phyloP scores from a whole-genome alignment of 2,888 invertebrate genomes.

The Pseudococcus longispinus region DNA sequence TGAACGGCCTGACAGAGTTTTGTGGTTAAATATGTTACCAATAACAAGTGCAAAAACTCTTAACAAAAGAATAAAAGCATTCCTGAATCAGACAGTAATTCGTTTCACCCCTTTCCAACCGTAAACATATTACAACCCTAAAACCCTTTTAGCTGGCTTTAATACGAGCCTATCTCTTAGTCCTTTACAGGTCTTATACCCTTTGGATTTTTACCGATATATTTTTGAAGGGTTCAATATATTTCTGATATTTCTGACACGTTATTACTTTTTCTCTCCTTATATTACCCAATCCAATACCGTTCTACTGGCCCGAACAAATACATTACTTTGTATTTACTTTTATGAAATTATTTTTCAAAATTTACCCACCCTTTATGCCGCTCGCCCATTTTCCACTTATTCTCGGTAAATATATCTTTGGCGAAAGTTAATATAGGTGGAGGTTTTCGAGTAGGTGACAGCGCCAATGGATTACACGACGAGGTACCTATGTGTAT shows the following conservation, averaged over 20 bases:
- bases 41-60: constrained; percentile 55
- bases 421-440: constrained; percentile 28
- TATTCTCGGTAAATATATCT: constrained; percentile 31
- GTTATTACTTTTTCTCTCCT: constrained; percentile 49
- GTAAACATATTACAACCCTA: constrained; percentile 54
- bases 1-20: constrained; percentile 47
- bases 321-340: constrained; percentile 45
- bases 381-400: not conserved
- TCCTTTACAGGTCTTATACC: constrained; percentile 49
- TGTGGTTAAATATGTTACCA: constrained; percentile 49
- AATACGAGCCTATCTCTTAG: constrained; percentile 40
- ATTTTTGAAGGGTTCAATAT: constrained; percentile 48
- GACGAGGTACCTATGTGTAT: not conserved
- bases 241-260: constrained; percentile 52
- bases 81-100: constrained; percentile 52
- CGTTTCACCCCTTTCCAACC: constrained; percentile 53
- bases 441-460: constrained; percentile 7
- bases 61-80: constrained; percentile 51
- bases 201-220: constrained; percentile 53
- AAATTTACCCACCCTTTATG: constrained; percentile 10
- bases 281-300: constrained; percentile 3
- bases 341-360: constrained; percentile 42
- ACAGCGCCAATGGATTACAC: not conserved
- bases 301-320: constrained; percentile 1
- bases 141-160: constrained; percentile 45